phyloP scores from a whole-genome alignment of 1,140 invertebrate genomes.

The Lamellibrachia luymesi region DNA sequence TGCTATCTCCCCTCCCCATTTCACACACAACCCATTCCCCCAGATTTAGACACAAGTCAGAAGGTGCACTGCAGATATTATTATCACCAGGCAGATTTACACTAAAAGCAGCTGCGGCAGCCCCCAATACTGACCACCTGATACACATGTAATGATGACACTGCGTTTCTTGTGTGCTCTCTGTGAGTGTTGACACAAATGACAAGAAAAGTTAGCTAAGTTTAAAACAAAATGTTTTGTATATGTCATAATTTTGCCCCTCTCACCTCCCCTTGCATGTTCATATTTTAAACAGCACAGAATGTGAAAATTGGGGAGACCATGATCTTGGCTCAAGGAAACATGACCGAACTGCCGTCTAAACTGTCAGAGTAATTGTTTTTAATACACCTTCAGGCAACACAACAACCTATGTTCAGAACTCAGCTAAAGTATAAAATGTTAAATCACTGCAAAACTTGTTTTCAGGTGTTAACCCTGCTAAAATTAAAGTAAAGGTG shows the following conservation, averaged over 20 bases:
- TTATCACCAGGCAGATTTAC: neutral
- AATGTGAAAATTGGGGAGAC: too few species aligned
- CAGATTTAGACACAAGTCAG: neutral
- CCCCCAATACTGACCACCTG: neutral
- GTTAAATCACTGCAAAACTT: too few species aligned
- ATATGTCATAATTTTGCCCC: neutral
- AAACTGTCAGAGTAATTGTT: neutral
- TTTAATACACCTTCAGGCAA: neutral
- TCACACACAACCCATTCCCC: neutral
- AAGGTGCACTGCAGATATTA: neutral
- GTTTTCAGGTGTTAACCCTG: too few species aligned
- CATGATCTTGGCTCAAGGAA: neutral
- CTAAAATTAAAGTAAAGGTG: too few species aligned
- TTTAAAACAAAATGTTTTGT: neutral
- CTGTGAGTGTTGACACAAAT: too few species aligned
- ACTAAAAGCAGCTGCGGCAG: neutral
- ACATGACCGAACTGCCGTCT: neutral
- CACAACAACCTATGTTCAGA: too few species aligned
- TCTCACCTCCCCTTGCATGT: neutral
- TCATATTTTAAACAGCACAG: too few species aligned
- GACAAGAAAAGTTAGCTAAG: neutral
- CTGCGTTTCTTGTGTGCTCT: neutral
- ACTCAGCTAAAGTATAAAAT: too few species aligned
- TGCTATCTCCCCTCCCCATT: neutral
- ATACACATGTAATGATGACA: neutral